Evolutionary conservation across 2,113 vertebrate species (phyloP).

Genomic region (Sapajus apella): DNA sequence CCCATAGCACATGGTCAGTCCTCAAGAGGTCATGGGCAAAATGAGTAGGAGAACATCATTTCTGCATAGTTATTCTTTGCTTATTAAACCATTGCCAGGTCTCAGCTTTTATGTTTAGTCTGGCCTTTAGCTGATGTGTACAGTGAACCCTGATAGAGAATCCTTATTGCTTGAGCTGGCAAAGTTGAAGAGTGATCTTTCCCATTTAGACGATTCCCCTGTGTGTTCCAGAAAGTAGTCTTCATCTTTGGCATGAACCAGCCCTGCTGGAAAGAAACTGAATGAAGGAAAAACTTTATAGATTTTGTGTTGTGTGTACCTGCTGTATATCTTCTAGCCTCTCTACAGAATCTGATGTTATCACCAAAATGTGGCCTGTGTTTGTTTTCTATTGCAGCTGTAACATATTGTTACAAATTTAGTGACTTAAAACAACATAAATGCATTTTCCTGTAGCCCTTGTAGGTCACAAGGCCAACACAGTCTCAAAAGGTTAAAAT

Average conservation of each 20-base stretch:
- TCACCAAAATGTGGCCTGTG: neutral
- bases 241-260: neutral
- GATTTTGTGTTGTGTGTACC: neutral
- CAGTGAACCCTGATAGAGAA: neutral
- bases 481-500: neutral
- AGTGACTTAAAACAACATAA: no score
- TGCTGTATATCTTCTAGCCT: neutral
- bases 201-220: neutral
- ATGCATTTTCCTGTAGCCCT: no score
- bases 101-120: neutral
- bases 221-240: neutral
- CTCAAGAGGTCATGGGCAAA: neutral
- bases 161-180: neutral
- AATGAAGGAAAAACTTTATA: neutral
- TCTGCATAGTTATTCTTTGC: neutral
- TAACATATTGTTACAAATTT: neutral
- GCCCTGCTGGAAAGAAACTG: neutral
- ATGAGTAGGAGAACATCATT: neutral
- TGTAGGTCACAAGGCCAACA: neutral
- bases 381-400: neutral
- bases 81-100: neutral
- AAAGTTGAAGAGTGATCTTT: neutral
- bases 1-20: neutral
- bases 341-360: neutral
- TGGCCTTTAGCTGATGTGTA: neutral